Evolutionary conservation across 1,140 invertebrate genomes (phyloP), one percentile per base, ranked within the genome.

Genomic region (Aphaenogaster floridana): DNA sequence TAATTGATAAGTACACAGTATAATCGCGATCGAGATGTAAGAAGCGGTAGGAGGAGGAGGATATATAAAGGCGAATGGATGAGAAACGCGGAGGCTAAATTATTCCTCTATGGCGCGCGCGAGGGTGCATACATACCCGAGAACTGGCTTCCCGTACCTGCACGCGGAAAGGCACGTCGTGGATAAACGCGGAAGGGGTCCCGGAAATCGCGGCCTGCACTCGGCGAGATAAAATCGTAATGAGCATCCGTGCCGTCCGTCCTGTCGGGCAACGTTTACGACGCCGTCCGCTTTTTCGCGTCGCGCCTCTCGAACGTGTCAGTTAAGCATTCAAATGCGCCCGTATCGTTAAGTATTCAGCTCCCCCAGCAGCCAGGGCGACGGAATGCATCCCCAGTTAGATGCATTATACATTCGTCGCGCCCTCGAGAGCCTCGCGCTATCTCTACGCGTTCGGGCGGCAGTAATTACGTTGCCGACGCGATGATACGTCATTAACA

Each of bases 291-390:
- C 69, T 76, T 84, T 84, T 84, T 76, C 69, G 28, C 52, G 66
- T 59, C 66, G 52, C 80, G 54, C 54, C 54, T 84, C 80, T 76
- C 80, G 69, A 84, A 84, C 57, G 69, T 84, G 69, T 84, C 80
- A 84, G 80, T 84, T 76, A 74, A 84, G 80, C 69, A 84, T 84
- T 84, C 69, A 84, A 84, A 84, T 76, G 80, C 69, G 69, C 80
- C 42, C 52, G 48, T 50, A 28, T 72, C 52, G 80, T 84, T 84
- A 76, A 74, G 69, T 72, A 84, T 84, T 84, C 80, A 84, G 69
- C 80, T 76, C 36, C 80, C 54, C n/a, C 28, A 13, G n/a, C 64
- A 57, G 36, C 28, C 28, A 7, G n/a, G 28, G 17, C 28, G 52
- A 80, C 48, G 50, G 79, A 28, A 42, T 48, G 69, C 80, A 84